These are phyloP conservation scores for Sycophaga agraensis DNA, from an alignment of 1,140 invertebrate genomes.

Conservation along the genomic window DNA sequence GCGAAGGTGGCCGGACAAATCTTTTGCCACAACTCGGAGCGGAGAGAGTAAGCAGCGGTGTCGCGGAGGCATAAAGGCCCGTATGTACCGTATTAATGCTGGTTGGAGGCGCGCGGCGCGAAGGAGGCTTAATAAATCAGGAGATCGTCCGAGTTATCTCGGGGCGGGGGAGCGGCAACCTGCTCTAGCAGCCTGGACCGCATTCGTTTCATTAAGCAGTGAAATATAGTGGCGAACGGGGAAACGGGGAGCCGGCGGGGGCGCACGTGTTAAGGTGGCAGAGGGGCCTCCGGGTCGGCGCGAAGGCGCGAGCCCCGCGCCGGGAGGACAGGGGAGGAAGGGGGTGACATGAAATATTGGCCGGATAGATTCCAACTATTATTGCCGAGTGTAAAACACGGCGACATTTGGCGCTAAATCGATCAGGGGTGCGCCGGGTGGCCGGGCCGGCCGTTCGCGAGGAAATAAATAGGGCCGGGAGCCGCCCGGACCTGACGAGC, in stretches of 20 bases:
- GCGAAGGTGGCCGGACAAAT: too few species aligned
- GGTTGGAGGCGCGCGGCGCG: too few species aligned
- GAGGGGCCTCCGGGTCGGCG: slow-evolving; percentile 18
- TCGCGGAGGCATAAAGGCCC: too few species aligned
- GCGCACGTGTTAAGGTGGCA: too few species aligned
- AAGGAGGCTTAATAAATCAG: too few species aligned
- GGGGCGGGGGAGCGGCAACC: too few species aligned
- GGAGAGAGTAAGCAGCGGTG: too few species aligned
- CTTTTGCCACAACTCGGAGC: too few species aligned
- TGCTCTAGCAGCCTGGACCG: too few species aligned
- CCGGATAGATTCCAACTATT: slow-evolving; percentile 55
- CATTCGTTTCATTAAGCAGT: slow-evolving; percentile 32
- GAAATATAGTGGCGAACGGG: slow-evolving; percentile 41
- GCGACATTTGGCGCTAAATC: slow-evolving; percentile 54
- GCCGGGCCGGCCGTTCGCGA: slow-evolving; percentile 11
- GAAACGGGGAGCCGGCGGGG: slow-evolving; percentile 18
- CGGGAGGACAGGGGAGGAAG: slow-evolving; percentile 24
- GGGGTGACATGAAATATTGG: slow-evolving; percentile 50
- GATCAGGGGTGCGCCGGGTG: slow-evolving; percentile 37
- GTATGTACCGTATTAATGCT: too few species aligned
- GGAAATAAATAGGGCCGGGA: slow-evolving; percentile 32
- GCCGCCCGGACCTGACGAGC: too few species aligned
- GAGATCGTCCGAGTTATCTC: too few species aligned
- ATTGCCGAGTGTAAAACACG: slow-evolving; percentile 54
- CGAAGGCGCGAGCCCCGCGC: neutral